Conservation (phyloP, 2,888 invertebrate genomes). For the Malthinus flaveolus region DNA sequence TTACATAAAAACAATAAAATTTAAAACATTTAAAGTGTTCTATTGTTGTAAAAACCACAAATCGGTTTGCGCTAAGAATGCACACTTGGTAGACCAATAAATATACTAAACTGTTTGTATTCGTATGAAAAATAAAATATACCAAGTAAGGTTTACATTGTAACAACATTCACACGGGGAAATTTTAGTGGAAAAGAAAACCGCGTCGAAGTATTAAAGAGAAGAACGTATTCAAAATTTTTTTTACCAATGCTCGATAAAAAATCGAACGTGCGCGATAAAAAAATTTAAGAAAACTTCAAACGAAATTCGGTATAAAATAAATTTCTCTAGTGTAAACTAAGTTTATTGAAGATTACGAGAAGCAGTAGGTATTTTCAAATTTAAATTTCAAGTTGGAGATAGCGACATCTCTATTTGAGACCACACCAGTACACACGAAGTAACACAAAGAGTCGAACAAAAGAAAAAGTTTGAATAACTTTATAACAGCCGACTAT, state of each 20-base stretch:
- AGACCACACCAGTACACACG: constrained; percentile 36
- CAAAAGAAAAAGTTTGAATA: constrained; percentile 28
- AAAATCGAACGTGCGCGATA: too few species aligned
- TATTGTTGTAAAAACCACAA: constrained; percentile 53
- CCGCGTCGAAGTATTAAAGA: too few species aligned
- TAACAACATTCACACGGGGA: constrained; percentile 8
- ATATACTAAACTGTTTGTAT: constrained; percentile 44
- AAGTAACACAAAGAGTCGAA: constrained; percentile 18
- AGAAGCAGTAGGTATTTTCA: constrained; percentile 34
- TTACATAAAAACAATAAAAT: constrained; percentile 47
- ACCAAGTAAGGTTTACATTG: constrained; percentile 9
- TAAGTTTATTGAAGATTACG: constrained; percentile 14
- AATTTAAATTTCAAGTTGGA: constrained; percentile 37
- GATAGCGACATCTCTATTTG: constrained; percentile 38
- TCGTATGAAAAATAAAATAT: constrained; percentile 31
- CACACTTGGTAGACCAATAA: constrained; percentile 48
- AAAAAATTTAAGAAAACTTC: too few species aligned
- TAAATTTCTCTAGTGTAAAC: constrained; percentile 17
- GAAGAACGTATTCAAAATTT: too few species aligned
- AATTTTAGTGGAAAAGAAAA: background rate
- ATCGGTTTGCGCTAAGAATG: constrained; percentile 48
- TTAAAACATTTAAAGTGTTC: constrained; percentile 53
- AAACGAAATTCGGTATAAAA: background rate
- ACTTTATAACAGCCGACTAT: constrained; percentile 29
- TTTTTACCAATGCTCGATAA: too few species aligned